phyloP scores from a whole-genome alignment of 2,888 invertebrate genomes.

The Zele albiditarsus region DNA sequence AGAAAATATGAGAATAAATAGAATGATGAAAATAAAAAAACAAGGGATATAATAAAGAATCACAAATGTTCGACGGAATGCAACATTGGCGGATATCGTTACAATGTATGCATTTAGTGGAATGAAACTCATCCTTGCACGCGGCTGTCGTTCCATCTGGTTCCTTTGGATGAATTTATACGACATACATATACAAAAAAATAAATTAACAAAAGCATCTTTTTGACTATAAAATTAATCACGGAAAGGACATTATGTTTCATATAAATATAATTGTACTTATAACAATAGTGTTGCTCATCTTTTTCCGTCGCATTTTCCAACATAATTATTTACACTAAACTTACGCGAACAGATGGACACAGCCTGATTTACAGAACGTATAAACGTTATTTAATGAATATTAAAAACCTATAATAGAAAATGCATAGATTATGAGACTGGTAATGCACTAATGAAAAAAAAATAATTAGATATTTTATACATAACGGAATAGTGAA shows the following conservation, averaged over 20 bases:
- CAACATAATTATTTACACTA: conserved; percentile 24
- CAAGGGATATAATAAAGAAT: conserved; percentile 32
- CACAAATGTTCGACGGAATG: conserved; percentile 53
- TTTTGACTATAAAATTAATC: conserved; percentile 29
- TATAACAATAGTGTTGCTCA: neutral
- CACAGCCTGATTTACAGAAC: conserved; percentile 53
- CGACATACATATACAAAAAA: conserved; percentile 10
- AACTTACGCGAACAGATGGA: conserved; percentile 47
- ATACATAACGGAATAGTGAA: neutral
- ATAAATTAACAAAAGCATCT: conserved; percentile 22
- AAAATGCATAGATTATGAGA: conserved; percentile 31
- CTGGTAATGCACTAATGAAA: conserved; percentile 11
- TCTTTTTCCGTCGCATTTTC: neutral
- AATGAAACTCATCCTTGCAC: conserved; percentile 47
- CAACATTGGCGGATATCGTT: conserved; percentile 33
- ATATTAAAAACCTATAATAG: conserved; percentile 3
- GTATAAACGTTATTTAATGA: conserved; percentile 7
- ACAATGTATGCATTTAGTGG: conserved; percentile 48
- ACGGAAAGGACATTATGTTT: conserved; percentile 21
- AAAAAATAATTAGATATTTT: neutral
- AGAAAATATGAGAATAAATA: conserved; percentile 18
- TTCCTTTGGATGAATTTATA: conserved; percentile 39
- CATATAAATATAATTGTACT: neutral
- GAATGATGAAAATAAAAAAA: conserved; percentile 52
- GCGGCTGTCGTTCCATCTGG: conserved; percentile 48